Conservation (phyloP, 1,140 invertebrate genomes). For the Antheraea pernyi region DNA sequence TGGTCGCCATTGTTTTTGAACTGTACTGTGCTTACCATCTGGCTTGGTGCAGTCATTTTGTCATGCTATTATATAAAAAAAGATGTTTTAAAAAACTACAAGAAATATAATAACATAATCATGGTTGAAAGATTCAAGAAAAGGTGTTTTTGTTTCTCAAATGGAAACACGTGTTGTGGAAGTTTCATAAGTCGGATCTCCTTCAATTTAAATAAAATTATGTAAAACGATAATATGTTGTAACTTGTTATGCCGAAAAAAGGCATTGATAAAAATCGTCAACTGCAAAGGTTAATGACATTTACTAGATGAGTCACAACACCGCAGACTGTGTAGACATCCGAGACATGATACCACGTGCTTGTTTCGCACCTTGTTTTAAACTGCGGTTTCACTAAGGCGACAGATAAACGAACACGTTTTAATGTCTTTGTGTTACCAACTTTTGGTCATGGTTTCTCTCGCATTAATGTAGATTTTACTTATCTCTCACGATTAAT, state of each 20-base stretch:
- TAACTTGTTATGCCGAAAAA: constrained; percentile 19
- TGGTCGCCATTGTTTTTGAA: too few relatives aligned
- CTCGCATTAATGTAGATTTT: too few relatives aligned
- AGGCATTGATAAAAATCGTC: constrained; percentile 12
- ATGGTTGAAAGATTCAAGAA: too few relatives aligned
- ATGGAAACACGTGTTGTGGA: background rate
- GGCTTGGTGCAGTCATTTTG: too few relatives aligned
- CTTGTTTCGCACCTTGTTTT: constrained; percentile 14
- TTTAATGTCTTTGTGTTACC: background rate
- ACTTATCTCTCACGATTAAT: too few relatives aligned
- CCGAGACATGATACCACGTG: constrained; percentile 20
- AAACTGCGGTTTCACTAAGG: constrained; percentile 10
- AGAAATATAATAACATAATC: too few relatives aligned
- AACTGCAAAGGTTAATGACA: constrained; percentile 34
- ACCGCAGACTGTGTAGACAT: constrained; percentile 25
- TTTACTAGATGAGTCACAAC: constrained; percentile 40
- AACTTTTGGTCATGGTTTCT: too few relatives aligned
- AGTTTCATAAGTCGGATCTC: constrained; percentile 1
- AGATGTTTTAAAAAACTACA: too few relatives aligned
- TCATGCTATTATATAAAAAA: too few relatives aligned
- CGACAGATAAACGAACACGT: background rate
- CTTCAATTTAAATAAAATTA: constrained; percentile 11
- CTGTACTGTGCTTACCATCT: too few relatives aligned
- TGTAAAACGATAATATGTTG: background rate
- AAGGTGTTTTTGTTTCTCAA: background rate